These are phyloP conservation scores for Cricetomys ansorgei DNA, from an alignment of 2,113 vertebrate species.

Conservation along the genomic window DNA sequence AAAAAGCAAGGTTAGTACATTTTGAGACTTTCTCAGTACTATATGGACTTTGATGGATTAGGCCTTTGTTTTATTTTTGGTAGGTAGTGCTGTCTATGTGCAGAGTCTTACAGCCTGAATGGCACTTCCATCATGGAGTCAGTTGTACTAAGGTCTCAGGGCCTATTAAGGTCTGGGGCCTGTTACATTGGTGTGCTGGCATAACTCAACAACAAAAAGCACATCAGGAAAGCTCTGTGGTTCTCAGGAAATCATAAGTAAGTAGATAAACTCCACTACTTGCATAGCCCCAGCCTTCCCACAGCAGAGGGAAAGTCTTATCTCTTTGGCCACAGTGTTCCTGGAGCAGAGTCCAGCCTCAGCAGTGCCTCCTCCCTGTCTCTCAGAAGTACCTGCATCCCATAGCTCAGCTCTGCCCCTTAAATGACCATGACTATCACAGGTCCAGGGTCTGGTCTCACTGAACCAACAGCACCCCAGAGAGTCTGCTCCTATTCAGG, in stretches of 20 bases:
- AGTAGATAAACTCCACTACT: neutral
- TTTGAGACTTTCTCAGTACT: no score
- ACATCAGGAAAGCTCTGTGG: neutral
- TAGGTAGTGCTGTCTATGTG: no score
- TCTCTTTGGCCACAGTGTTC: conserved; percentile 13
- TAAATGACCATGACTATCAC: neutral
- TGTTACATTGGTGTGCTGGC: accelerated
- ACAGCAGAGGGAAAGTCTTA: conserved; percentile 7
- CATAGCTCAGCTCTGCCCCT: neutral
- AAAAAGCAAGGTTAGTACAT: no score
- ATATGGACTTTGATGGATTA: no score
- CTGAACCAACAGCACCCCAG: neutral
- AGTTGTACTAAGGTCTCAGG: no score
- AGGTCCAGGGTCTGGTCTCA: neutral
- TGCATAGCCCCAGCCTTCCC: neutral
- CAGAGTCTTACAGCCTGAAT: no score
- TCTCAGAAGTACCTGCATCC: neutral
- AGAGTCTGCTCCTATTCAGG: neutral
- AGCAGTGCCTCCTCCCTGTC: neutral
- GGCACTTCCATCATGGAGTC: no score
- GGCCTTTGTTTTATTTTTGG: no score
- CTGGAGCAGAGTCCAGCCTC: neutral
- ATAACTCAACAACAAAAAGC: neutral
- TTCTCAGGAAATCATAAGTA: neutral
- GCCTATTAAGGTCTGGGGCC: no score